Conservation (phyloP, 30 jellyfish, hydroid and myxozoan genomes). For the Hydractinia echinata region DNA sequence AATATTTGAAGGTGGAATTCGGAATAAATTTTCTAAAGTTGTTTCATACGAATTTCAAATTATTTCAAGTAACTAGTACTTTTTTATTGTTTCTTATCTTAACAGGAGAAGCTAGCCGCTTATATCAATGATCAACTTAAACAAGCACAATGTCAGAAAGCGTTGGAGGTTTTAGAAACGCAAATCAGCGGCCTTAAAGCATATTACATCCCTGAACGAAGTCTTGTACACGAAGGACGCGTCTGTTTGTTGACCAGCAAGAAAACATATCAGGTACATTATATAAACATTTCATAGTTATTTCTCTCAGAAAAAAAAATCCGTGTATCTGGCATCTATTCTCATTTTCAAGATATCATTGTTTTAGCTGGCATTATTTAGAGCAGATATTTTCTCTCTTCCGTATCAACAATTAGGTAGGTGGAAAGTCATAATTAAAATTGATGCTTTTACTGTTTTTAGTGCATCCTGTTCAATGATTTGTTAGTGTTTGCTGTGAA, state of each 20-base stretch:
- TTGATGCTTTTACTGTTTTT: slow-evolving; percentile 3
- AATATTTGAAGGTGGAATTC: too few species aligned
- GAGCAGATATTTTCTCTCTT: background rate
- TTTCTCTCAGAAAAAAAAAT: background rate
- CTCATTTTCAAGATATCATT: background rate
- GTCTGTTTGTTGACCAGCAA: slow-evolving; percentile 82
- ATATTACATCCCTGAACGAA: slow-evolving; percentile 78
- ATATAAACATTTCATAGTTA: background rate
- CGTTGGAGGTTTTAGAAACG: slow-evolving; percentile 76
- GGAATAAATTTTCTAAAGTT: too few species aligned
- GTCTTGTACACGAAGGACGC: slow-evolving; percentile 75
- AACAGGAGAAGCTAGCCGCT: slow-evolving; percentile 70
- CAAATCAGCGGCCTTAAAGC: slow-evolving; percentile 91
- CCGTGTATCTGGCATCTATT: background rate
- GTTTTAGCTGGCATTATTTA: background rate
- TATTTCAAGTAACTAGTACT: background rate
- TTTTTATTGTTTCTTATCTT: background rate
- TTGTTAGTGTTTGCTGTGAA: slow-evolving; percentile 80
- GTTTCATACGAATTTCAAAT: background rate
- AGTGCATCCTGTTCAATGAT: slow-evolving; percentile 95
- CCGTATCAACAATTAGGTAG: background rate
- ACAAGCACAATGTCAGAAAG: slow-evolving; percentile 81
- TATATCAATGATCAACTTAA: slow-evolving; percentile 73
- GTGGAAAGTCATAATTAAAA: background rate
- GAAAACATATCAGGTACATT: slow-evolving; percentile 69